Percentiles rank a stretch among this genome's conserved stretches.
These are phyloP conservation scores for Pseudoips prasinana DNA, from an alignment of 2,888 invertebrate genomes.

Conservation along the genomic window DNA sequence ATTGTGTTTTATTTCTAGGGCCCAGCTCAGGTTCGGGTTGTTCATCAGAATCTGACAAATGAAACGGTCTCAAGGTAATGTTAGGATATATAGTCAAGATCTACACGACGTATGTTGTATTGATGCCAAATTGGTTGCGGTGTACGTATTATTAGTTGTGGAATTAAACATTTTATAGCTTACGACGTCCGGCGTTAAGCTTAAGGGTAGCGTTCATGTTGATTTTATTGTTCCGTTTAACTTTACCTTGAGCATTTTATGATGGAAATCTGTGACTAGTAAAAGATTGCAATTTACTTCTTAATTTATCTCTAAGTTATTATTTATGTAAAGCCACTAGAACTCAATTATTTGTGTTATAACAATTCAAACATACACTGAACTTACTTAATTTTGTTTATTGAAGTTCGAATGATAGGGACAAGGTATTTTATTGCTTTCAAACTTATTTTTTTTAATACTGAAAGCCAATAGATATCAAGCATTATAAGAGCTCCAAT, in stretches of 20 bases:
- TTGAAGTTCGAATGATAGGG: too few relatives aligned
- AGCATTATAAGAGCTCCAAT: too few relatives aligned
- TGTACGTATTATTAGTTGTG: conserved; percentile 33
- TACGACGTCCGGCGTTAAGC: conserved; percentile 16
- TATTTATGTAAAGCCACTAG: too few relatives aligned
- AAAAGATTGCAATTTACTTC: conserved; percentile 26
- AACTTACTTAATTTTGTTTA: too few relatives aligned
- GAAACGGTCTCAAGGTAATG: conserved; percentile 37
- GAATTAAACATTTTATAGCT: conserved; percentile 27
- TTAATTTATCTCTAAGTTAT: not conserved
- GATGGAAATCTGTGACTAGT: conserved; percentile 6
- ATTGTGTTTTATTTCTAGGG: conserved; percentile 57
- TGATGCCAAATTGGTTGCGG: conserved; percentile 38
- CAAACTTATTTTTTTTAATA: too few relatives aligned
- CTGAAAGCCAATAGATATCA: too few relatives aligned
- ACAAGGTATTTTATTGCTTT: too few relatives aligned
- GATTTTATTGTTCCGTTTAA: not conserved
- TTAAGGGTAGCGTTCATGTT: conserved; percentile 15
- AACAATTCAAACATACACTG: too few relatives aligned
- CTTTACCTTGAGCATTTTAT: not conserved
- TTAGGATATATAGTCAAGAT: conserved; percentile 39
- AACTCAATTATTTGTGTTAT: too few relatives aligned
- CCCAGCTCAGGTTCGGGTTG: conserved; percentile 83
- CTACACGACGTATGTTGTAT: conserved; percentile 32
- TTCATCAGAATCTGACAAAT: conserved; percentile 82